Evolutionary conservation across 2,888 invertebrate genomes (phyloP), one percentile per base, ranked within the genome.

Genomic region (Brachyptera putata): DNA sequence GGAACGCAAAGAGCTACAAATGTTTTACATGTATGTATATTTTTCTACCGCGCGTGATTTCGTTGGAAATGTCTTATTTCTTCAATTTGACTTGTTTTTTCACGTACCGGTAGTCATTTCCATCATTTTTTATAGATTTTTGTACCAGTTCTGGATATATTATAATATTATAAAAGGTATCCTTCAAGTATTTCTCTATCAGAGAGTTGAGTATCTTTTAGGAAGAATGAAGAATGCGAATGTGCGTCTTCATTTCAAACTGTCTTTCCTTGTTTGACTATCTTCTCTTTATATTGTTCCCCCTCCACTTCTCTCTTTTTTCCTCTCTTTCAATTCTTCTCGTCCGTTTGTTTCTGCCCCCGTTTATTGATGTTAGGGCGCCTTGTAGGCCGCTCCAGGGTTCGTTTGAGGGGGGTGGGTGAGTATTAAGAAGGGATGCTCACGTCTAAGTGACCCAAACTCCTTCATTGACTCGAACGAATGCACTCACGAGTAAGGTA

Each of bases 281-380:
- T 59, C 46, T 34, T 34, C 49, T 56, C 53, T 53, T n/a, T 39
- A 55, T 62, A 49, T 60, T 60, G 37, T 50, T 30, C 57, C 50
- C 36, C 43, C 34, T 39, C 58, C 41, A 39, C 43, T 57, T 46
- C 30, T 30, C n/a, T n/a, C n/a, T n/a, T n/a, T n/a, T n/a, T 41
- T n/a, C 16, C 30, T 26, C 30, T 50, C 24, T 36, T 58, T 43
- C 61, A 53, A 58, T 55, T 61, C 57, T 63, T 55, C 57, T 60
- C 57, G 41, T n/a, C n/a, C n/a, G n/a, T n/a, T n/a, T n/a, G n/a
- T n/a, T n/a, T 36, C 50, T n/a, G 57, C 25, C 43, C 57, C 58
- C 48, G 61, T 60, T 61, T 61, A 63, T 63, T 63, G 63, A 63
- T 57, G 63, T 61, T 49, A 46, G 60, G 61, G 62, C 46, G 60